phyloP scores from a whole-genome alignment of 2,797 vertebrate species.

The Clarias fuscus region DNA sequence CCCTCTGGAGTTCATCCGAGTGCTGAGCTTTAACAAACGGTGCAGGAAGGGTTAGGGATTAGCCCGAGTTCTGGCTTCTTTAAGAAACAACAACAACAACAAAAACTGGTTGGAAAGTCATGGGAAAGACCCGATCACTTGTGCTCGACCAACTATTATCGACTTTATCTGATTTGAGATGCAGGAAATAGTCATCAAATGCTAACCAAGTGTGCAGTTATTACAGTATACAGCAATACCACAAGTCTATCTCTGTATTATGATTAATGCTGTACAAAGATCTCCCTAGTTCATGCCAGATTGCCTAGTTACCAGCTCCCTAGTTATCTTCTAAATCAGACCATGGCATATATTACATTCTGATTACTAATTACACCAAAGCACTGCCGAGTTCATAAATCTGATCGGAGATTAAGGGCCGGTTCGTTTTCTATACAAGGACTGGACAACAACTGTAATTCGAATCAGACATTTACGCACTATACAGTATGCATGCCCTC shows the following conservation, averaged over 20 bases:
- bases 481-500: no score
- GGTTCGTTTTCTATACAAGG: no score
- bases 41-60: background rate
- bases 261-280: background rate
- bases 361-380: background rate
- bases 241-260: background rate
- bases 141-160: background rate
- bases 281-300: background rate
- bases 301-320: background rate
- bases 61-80: background rate
- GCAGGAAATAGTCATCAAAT: background rate
- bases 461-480: background rate
- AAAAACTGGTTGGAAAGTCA: background rate
- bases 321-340: background rate
- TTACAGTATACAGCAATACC: background rate
- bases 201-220: background rate
- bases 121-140: background rate
- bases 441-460: background rate
- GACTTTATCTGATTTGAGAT: background rate
- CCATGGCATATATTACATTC: no score
- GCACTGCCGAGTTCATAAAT: background rate
- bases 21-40: constrained; percentile 20
- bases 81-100: background rate
- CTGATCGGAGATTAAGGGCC: background rate
- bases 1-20: constrained; percentile 26